Evolutionary conservation across 2,888 invertebrate genomes (phyloP).

Genomic region (Syritta pipiens): DNA sequence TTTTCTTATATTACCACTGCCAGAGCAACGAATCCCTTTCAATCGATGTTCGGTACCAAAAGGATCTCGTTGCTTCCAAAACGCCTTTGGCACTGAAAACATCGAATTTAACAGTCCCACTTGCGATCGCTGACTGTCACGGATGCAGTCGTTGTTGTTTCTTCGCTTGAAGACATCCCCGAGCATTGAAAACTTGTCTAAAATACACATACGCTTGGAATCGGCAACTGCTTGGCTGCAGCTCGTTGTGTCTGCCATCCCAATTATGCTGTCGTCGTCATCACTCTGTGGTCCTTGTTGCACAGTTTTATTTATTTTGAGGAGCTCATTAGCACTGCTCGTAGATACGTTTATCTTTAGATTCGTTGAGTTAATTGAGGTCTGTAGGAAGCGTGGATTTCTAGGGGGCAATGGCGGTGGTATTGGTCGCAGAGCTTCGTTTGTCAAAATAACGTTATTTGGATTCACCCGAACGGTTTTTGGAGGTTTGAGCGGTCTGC

Average conservation of each 20-base stretch:
- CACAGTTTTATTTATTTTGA: too few relatives aligned
- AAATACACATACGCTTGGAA: constrained; percentile 41
- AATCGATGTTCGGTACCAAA: constrained; percentile 76
- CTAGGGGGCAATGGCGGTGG: constrained; percentile 64
- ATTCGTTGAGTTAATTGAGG: constrained; percentile 63
- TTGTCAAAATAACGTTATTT: constrained; percentile 70
- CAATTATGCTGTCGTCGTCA: constrained; percentile 54
- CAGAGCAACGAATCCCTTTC: constrained; percentile 78
- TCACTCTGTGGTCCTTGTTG: constrained; percentile 31
- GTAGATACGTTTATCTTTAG: constrained; percentile 63
- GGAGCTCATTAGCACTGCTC: constrained; percentile 71
- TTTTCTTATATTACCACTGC: constrained; percentile 75
- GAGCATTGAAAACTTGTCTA: constrained; percentile 66
- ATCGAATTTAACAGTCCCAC: constrained; percentile 74
- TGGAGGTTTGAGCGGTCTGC: constrained; percentile 43
- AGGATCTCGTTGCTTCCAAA: constrained; percentile 73
- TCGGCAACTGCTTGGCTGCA: neutral
- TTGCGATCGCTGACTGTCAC: constrained; percentile 77
- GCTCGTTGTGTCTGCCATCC: constrained; percentile 10
- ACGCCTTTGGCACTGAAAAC: constrained; percentile 70
- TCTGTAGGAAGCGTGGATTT: constrained; percentile 39
- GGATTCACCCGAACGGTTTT: constrained; percentile 61
- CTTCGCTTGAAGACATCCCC: constrained; percentile 73
- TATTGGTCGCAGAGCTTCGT: constrained; percentile 24
- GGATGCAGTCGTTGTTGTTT: constrained; percentile 71